These are phyloP conservation scores for Trichomycterus rosablanca DNA, from an alignment of 2,113 vertebrate species.

Conservation along the genomic window DNA sequence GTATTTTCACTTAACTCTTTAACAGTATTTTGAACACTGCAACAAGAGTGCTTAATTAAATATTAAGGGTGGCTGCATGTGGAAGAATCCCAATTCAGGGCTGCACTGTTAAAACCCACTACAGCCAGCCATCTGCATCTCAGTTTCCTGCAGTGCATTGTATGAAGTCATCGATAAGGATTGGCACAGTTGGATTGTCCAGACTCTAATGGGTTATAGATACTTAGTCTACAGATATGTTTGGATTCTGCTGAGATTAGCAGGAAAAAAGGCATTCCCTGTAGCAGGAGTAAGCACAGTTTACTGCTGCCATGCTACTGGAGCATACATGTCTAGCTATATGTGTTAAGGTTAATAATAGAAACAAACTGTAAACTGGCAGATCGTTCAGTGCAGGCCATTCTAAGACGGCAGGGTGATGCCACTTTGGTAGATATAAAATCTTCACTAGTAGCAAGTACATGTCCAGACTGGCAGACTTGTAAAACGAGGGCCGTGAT, in stretches of 20 bases:
- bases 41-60: background rate
- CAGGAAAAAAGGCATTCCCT: background rate
- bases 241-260: conserved; percentile 7
- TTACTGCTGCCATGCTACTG: background rate
- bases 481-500: background rate
- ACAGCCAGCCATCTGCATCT: conserved; percentile 14
- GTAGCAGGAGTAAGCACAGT: background rate
- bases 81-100: conserved; percentile 18
- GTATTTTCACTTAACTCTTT: no score
- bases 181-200: conserved; percentile 16
- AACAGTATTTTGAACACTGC: no score
- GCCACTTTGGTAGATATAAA: background rate
- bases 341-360: background rate
- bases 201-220: conserved; percentile 21
- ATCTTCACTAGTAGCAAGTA: background rate
- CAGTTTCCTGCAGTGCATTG: conserved; percentile 22
- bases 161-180: conserved; percentile 32
- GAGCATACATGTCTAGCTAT: background rate
- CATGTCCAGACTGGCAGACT: conserved; percentile 15
- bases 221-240: background rate
- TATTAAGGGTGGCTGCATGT: background rate
- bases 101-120: conserved; percentile 5
- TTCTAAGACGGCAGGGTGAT: conserved; percentile 4
- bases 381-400: background rate
- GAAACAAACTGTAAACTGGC: background rate